Conservation (phyloP, 35 echinoderm and acorn worm genomes). For the Apostichopus japonicus region DNA sequence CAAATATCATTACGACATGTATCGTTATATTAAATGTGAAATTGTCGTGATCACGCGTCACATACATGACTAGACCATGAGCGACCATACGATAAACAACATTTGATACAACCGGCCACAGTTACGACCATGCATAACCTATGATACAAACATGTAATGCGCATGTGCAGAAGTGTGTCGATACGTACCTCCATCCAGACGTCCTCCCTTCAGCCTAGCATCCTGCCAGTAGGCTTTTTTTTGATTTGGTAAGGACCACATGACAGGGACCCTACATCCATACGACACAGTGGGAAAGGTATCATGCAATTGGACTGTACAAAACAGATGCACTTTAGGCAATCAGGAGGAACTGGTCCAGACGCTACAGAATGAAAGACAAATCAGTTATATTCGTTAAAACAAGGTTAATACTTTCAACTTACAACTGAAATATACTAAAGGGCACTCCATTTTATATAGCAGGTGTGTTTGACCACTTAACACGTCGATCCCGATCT, state of each 20-base stretch:
- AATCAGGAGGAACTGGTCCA: slow-evolving; percentile 43
- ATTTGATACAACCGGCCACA: too few relatives aligned
- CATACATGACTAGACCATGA: too few relatives aligned
- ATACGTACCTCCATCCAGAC: slow-evolving; percentile 61
- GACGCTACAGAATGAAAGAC: not conserved
- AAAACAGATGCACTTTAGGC: slow-evolving; percentile 73
- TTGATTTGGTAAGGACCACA: slow-evolving; percentile 94
- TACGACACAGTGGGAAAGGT: slow-evolving; percentile 66
- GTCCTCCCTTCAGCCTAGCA: slow-evolving; percentile 53
- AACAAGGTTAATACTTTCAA: not conserved
- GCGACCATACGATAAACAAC: too few relatives aligned
- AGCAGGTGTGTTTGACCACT: too few relatives aligned
- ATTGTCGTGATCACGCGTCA: too few relatives aligned
- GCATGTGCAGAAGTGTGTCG: too few relatives aligned
- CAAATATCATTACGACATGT: too few relatives aligned
- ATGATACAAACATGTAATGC: too few relatives aligned
- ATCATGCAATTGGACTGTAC: slow-evolving; percentile 68
- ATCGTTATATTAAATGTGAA: too few relatives aligned
- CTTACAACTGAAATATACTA: not conserved
- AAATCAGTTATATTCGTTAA: not conserved
- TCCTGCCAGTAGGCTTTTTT: slow-evolving; percentile 66
- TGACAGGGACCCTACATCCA: slow-evolving; percentile 70
- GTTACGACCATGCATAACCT: too few relatives aligned
- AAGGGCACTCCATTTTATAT: too few relatives aligned
- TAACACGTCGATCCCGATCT: too few relatives aligned